These are phyloP conservation scores for Idaea straminata DNA, from an alignment of 2,888 invertebrate genomes.

Conservation along the genomic window DNA sequence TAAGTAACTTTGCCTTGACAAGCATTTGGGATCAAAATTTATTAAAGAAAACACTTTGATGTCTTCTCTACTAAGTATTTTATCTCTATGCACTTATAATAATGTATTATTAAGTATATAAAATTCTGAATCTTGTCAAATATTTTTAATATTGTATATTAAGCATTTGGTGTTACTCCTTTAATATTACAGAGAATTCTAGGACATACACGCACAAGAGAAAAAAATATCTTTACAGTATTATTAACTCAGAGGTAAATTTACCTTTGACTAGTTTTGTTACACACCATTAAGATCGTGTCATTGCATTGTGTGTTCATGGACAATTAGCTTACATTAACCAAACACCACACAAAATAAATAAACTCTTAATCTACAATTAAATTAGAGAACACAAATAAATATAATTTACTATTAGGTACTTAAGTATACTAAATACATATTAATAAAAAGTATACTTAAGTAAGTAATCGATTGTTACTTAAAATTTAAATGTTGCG, in stretches of 20 bases:
- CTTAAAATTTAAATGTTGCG: conserved; percentile 77
- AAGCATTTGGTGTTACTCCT: conserved; percentile 16
- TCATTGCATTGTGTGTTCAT: conserved; percentile 57
- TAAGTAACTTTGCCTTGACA: not conserved
- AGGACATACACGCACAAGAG: conserved; percentile 44
- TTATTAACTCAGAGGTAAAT: conserved; percentile 53
- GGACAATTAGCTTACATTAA: conserved; percentile 66
- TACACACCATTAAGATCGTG: conserved; percentile 61
- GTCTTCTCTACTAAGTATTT: not conserved
- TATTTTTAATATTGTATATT: not conserved
- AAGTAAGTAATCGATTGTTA: conserved; percentile 36
- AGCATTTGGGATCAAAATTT: not conserved
- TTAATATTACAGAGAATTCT: conserved; percentile 8
- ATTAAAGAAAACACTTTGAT: not conserved
- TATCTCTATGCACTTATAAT: not conserved
- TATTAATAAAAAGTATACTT: not conserved
- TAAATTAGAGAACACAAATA: conserved; percentile 77
- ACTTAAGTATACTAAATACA: conserved; percentile 45
- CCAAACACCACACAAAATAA: conserved; percentile 78
- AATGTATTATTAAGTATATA: not conserved
- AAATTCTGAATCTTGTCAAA: not conserved
- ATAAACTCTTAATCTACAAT: conserved; percentile 72
- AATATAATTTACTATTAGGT: conserved; percentile 61
- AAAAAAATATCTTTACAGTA: conserved; percentile 43
- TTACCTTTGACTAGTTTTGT: conserved; percentile 73